Conservation (phyloP, 1,140 invertebrate species). For the Ephestia elutella region DNA sequence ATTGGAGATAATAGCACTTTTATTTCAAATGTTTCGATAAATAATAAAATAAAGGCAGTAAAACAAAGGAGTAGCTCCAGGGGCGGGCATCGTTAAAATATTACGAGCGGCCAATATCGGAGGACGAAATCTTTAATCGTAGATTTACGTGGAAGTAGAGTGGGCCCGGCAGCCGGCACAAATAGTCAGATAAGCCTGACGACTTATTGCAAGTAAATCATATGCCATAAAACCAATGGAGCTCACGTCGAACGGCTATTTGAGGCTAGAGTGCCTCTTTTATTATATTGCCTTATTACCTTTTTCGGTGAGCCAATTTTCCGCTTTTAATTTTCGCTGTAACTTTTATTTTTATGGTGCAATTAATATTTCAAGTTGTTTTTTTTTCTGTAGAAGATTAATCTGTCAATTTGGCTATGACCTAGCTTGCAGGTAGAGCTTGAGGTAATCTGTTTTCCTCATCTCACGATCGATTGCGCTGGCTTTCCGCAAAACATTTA, state of each 20-base stretch:
- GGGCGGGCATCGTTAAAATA: slow-evolving; percentile 58
- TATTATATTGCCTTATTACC: not conserved
- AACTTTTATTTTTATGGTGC: not conserved
- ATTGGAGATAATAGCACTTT: slow-evolving; percentile 41
- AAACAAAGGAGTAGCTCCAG: slow-evolving; percentile 51
- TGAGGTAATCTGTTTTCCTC: too few species aligned
- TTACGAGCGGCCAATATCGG: slow-evolving; percentile 62
- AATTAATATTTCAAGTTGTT: not conserved
- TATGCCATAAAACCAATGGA: slow-evolving; percentile 37
- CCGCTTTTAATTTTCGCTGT: not conserved
- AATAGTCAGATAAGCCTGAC: slow-evolving; percentile 35
- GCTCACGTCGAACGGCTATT: slow-evolving; percentile 12
- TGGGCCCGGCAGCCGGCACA: slow-evolving; percentile 23
- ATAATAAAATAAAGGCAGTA: slow-evolving; percentile 59
- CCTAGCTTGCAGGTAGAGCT: too few species aligned
- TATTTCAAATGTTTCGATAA: slow-evolving; percentile 60
- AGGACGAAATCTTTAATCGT: slow-evolving; percentile 62
- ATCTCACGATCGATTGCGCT: too few species aligned
- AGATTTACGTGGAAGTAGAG: slow-evolving; percentile 43
- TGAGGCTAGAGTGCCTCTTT: not conserved
- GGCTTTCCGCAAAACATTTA: too few species aligned
- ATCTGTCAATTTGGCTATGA: too few species aligned
- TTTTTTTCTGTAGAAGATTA: too few species aligned
- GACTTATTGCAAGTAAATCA: slow-evolving; percentile 38
- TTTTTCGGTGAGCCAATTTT: not conserved